Base-by-base conservation (phyloP, 2,797 vertebrate genomes). In the Cyprinella venusta region DNA sequence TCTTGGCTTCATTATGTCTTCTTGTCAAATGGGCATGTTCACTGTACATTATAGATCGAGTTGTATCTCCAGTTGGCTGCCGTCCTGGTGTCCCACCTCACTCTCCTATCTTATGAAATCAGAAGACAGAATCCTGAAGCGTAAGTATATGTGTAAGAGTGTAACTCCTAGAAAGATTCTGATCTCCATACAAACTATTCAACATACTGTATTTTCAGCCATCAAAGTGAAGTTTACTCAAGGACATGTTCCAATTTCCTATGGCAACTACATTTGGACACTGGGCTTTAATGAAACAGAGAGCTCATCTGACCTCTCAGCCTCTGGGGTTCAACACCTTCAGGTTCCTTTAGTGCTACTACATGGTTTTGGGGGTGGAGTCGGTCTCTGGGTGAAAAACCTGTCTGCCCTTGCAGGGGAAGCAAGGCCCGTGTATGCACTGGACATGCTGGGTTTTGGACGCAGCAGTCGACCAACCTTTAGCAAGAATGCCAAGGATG, bases 21-120 rank as follows among this genome's bases (percentile, higher is more conserved):
- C 8, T n/a, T 50, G 26, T 63, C 24, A 63, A 5, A 24, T 67
- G 18, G 19, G 12, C 10, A 59, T 71, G 5, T 70, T 61, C 3
- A 5, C 30, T 79, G 6, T 61, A 10, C 26, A 33, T 71, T 6
- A 61, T 38, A 96, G 97, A 91, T 96, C 94, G 65, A 92, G 95
- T 87, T 97, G 97, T 96, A 91, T 98, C 48, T 93, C 92, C 79
- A 94, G 94, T 54, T 98, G 97, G 98, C 93, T 98, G 83, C 98
- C 98, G 61, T 95, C 97, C 9, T 98, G 97, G 97, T 98, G 98
- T 84, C 97, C 97, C 68, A 97, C 97, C 0, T 98, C 98, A 56
- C 80, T 93, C 38, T 91, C 94, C 75, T 96, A 95, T 87, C 96
- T 99, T 48, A 96, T 96, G 92, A 95, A 96, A 87, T 96, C 97